phyloP scores from a whole-genome alignment of 2,888 invertebrate species.

The Sphecodes monilicornis region DNA sequence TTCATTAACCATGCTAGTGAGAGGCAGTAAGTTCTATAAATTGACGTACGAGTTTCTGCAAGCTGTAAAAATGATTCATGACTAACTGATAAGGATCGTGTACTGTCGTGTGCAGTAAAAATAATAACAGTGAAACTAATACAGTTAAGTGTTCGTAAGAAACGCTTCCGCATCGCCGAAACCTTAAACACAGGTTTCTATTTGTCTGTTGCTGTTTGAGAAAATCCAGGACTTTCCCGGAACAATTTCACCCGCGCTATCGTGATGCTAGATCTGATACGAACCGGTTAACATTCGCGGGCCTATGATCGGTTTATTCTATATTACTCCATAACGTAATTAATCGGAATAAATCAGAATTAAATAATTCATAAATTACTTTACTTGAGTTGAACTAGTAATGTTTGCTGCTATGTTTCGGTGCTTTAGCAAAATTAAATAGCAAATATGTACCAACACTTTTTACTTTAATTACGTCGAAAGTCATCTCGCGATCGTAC shows the following conservation, averaged over 20 bases:
- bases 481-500: background rate
- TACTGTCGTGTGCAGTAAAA: background rate
- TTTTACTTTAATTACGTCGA: background rate
- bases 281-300: background rate
- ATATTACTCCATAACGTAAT: too few relatives aligned
- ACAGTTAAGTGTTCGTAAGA: background rate
- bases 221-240: background rate
- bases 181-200: background rate
- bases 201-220: background rate
- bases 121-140: background rate
- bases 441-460: background rate
- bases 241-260: slow-evolving; percentile 1
- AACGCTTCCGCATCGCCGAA: slow-evolving; percentile 1
- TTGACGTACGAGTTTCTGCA: background rate
- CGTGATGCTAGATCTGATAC: background rate
- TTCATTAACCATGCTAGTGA: background rate
- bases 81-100: background rate
- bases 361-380: background rate
- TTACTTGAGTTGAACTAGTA: background rate
- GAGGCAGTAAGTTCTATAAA: background rate
- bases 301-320: too few relatives aligned
- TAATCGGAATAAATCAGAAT: too few relatives aligned
- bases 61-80: background rate
- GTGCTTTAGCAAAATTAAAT: background rate
- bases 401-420: background rate